phyloP scores from a whole-genome alignment of 2,113 vertebrate species.

The Enhydra lutris region DNA sequence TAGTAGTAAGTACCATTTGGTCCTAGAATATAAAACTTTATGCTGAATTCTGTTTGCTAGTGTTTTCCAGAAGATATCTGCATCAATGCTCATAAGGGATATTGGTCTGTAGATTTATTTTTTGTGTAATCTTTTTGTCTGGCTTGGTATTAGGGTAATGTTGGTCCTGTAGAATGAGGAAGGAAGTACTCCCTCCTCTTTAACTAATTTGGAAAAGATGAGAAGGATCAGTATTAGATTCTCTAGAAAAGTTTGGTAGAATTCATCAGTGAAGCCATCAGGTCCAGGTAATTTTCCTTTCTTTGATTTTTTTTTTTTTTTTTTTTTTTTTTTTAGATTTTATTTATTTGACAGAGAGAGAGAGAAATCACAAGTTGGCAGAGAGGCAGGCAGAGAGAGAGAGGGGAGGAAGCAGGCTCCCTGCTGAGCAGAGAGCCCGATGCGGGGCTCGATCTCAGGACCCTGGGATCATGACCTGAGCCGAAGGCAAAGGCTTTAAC shows the following conservation, averaged over 20 bases:
- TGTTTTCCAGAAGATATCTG: neutral
- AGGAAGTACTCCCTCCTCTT: neutral
- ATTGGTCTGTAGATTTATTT: neutral
- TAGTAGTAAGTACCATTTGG: neutral
- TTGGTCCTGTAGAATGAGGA: neutral
- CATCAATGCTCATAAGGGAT: neutral
- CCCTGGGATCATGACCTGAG: too few relatives aligned
- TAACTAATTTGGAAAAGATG: neutral
- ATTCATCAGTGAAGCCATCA: neutral
- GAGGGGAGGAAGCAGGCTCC: too few relatives aligned
- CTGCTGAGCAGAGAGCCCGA: too few relatives aligned
- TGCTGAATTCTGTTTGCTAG: neutral
- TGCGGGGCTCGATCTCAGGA: too few relatives aligned
- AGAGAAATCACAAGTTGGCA: too few relatives aligned
- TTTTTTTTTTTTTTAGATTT: too few relatives aligned
- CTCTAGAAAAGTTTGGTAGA: neutral
- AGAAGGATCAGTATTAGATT: neutral
- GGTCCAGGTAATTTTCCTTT: neutral
- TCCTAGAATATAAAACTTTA: neutral
- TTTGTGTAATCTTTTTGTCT: neutral
- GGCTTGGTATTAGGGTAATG: neutral
- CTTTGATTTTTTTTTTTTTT: neutral
- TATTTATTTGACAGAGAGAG: too few relatives aligned
- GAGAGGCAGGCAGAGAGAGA: too few relatives aligned
- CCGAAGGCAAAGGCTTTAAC: too few relatives aligned